Evolutionary conservation across 2,888 invertebrate species (phyloP), one percentile per base, ranked within the genome.

Genomic region (Cheilosia urbana): DNA sequence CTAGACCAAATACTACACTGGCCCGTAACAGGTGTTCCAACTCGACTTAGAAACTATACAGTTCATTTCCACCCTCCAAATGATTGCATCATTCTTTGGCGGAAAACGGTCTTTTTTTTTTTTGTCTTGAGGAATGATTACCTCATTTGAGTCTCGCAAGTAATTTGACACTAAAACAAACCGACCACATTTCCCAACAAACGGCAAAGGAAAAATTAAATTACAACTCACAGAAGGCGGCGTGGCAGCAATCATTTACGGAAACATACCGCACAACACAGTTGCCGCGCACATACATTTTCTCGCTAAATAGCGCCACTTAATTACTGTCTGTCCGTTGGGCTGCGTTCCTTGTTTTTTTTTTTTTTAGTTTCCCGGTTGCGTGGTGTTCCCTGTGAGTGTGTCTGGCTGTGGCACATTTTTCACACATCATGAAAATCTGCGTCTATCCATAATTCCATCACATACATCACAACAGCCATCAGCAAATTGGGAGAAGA

Each of bases 251-350:
- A 78, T 71, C 51, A 78, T 63, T 69, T 62, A 77, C 53, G 65
- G 40, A 77, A 79, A 78, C 60, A 68, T 68, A 55, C 66, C 60
- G 49, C 79, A 69, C 65, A 42, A 69, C 65, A 42, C 27, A 49
- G 68, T 51, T 51, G 21, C 21, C 24, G 21, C 19, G 4, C 13
- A 1, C 13, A 21, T 24, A 11, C 19, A 19, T 49, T 66, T 72
- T 63, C 68, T 69, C 57, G 63, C 79, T 84, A 84, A 84, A 84
- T 84, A 84, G 83, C 83, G 83, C 83, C 83, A 84, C 79, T 84
- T 84, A 84, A 84, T 84, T 84, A 84, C 83, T 58, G 69, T 69
- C 78, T 40, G 66, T 60, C 60, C 62, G 27, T 21, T 62, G 24
- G 30, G 37, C 37, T 11, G 34, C 21, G 66, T 76, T 65, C 17